These are phyloP conservation scores for Notodonta dromedarius DNA, from an alignment of 2,888 invertebrate species.

Conservation along the genomic window DNA sequence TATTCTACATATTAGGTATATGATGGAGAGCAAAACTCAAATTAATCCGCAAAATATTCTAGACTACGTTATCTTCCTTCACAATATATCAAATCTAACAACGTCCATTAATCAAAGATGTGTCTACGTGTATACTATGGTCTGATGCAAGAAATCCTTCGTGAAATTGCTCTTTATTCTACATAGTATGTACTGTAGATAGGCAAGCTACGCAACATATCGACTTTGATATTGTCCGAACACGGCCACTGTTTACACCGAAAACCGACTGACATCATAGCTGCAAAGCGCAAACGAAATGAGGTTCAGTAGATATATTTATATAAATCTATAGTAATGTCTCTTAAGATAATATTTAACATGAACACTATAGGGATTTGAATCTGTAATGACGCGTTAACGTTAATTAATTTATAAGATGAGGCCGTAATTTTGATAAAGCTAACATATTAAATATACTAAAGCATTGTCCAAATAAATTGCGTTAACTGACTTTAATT, in stretches of 20 bases:
- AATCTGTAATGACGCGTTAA: too few relatives aligned
- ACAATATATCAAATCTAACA: background rate
- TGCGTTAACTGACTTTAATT: too few relatives aligned
- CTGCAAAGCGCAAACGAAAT: background rate
- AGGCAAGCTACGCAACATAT: background rate
- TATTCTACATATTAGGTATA: too few relatives aligned
- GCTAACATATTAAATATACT: too few relatives aligned
- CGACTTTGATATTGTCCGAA: background rate
- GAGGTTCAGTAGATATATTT: too few relatives aligned
- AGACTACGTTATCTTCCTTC: background rate
- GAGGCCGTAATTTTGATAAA: too few relatives aligned
- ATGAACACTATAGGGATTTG: too few relatives aligned
- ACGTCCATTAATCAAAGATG: background rate
- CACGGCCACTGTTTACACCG: background rate
- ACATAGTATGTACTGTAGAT: background rate
- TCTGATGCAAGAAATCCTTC: background rate
- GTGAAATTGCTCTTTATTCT: background rate
- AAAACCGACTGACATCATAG: background rate
- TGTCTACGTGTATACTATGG: background rate
- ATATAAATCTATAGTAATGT: too few relatives aligned
- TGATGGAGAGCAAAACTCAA: too few relatives aligned
- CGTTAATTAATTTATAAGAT: too few relatives aligned
- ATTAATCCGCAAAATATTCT: background rate
- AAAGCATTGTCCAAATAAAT: too few relatives aligned
- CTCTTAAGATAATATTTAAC: too few relatives aligned